Evolutionary conservation across 2,888 invertebrate genomes (phyloP), one percentile per base, ranked within the genome.

Genomic region (Amphipoea oculea): DNA sequence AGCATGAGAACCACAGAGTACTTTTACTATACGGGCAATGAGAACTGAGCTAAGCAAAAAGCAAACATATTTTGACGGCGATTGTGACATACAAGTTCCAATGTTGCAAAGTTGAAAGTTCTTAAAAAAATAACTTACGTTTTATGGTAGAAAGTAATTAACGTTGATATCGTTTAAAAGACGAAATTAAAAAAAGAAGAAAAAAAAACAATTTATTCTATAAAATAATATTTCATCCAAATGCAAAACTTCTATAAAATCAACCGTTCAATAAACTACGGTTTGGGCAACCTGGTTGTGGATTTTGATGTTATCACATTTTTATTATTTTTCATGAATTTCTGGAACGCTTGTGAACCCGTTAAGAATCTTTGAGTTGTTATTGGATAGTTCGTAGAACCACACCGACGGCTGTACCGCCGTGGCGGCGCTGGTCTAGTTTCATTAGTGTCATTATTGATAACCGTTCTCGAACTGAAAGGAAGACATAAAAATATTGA

Each of bases 301-400:
- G 82, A 66, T 45, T 68, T 51, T 36, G 86, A 83, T n/a, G 45
- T 5, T 57, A 92, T 79, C 63, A 92, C 76, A 81, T 91, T 90
- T 71, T 89, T 91, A 83, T 93, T 94, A 76, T 89, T 91, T 84
- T 91, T 88, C 84, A 96, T 88, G 88, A 96, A 96, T 42, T 90
- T 92, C 88, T 94, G 93, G 83, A 96, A 96, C 17, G 93, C 95
- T 86, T 92, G 90, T 12, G 96, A 96, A 2, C 93, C 94, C 2
- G 96, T 95, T 60, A 96, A 86, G 83, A 96, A 94, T 48, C 91
- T 92, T 68, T 91, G 90, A 60, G 87, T 92, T 70, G 91, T 81
- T 71, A 86, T 67, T 6, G 88, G 87, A 79, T 84, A 88, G n/a
- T 80, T 79, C 20, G 66, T 45, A 54, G 36, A 45, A 23, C 66